Evolutionary conservation across 1,140 invertebrate genomes (phyloP).

Genomic region (Zeugodacus cucurbitae): DNA sequence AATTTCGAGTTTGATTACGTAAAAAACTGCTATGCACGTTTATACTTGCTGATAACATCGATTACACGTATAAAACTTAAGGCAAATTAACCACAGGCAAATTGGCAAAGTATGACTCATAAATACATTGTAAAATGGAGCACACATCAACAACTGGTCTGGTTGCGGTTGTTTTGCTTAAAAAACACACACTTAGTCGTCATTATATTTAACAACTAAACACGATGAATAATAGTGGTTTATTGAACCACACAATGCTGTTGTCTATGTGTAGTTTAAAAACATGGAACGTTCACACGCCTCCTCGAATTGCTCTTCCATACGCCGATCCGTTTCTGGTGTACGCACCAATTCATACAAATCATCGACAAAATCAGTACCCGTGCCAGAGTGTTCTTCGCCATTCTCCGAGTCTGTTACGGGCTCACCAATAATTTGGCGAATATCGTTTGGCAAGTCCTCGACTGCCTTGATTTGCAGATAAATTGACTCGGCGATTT

Average conservation of each 20-base stretch:
- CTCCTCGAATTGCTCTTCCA: conserved; percentile 57
- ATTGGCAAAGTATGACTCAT: background rate
- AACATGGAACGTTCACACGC: conserved; percentile 61
- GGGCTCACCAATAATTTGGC: conserved; percentile 75
- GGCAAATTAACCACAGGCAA: background rate
- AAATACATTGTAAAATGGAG: background rate
- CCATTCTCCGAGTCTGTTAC: conserved; percentile 52
- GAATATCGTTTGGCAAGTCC: conserved; percentile 75
- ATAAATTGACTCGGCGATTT: conserved; percentile 90
- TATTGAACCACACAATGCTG: background rate
- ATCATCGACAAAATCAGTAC: conserved; percentile 55
- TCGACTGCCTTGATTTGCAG: conserved; percentile 79
- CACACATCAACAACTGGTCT: background rate
- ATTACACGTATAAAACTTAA: background rate
- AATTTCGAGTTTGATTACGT: background rate
- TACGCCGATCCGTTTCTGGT: conserved; percentile 52
- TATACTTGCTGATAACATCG: background rate
- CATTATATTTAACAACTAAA: conserved; percentile 35
- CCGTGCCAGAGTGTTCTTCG: conserved; percentile 49
- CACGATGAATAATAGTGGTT: conserved; percentile 23
- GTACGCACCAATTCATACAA: conserved; percentile 58
- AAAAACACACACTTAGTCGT: conserved; percentile 25
- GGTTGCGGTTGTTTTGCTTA: background rate
- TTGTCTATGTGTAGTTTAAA: conserved; percentile 42
- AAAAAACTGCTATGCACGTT: background rate